phyloP scores from a whole-genome alignment of 2,797 vertebrate species.

The Sebastes miniatus region DNA sequence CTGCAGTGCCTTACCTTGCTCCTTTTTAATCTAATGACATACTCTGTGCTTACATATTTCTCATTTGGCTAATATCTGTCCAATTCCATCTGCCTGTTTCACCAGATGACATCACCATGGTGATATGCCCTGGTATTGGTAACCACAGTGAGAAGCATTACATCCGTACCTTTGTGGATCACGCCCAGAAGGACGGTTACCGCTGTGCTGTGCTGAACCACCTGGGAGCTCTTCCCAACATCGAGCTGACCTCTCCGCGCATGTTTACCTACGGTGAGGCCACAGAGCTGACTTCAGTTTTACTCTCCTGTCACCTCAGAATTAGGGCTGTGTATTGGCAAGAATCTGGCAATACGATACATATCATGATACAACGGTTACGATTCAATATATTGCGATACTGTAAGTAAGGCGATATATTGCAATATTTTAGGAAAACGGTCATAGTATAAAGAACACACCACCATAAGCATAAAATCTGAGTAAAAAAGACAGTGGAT shows the following conservation, averaged over 20 bases:
- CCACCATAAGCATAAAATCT: too few species aligned
- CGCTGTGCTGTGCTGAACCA: conserved; percentile 97
- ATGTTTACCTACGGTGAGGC: conserved; percentile 95
- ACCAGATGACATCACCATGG: conserved; percentile 96
- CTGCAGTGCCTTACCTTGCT: background rate
- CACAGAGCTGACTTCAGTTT: background rate
- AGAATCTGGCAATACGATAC: too few species aligned
- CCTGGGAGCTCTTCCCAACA: conserved; percentile 94
- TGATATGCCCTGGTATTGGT: conserved; percentile 97
- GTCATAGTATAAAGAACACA: too few species aligned
- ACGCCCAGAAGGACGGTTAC: conserved; percentile 95
- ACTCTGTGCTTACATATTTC: conserved; percentile 2
- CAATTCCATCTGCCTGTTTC: conserved; percentile 29
- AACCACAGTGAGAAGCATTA: conserved; percentile 99
- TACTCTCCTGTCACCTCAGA: background rate
- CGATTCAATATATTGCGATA: too few species aligned
- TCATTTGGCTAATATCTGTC: conserved; percentile 4
- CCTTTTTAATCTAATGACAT: background rate
- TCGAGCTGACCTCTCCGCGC: conserved; percentile 96
- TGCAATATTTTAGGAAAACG: too few species aligned
- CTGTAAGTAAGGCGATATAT: too few species aligned
- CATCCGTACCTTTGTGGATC: conserved; percentile 97
- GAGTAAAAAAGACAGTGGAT: too few species aligned
- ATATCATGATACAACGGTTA: too few species aligned
- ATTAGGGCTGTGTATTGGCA: too few species aligned